A percentile compares a stretch with the other conserved stretches of the same genome.
Evolutionary conservation across 2,888 invertebrate species (phyloP).

Genomic region (Ethmia dodecea): DNA sequence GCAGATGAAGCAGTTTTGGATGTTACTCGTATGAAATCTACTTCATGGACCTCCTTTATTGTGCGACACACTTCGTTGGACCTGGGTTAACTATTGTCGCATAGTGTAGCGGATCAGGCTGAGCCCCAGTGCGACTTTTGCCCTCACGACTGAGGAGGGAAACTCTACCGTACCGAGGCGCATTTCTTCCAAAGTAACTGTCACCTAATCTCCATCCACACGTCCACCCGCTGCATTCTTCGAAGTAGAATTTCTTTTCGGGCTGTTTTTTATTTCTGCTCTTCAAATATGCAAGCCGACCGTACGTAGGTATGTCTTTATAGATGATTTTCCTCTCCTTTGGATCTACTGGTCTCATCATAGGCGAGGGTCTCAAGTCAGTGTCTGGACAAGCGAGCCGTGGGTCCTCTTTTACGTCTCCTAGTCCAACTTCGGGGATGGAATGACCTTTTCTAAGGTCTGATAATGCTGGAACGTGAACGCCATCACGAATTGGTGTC

Average conservation of each 20-base stretch:
- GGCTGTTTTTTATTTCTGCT: constrained; percentile 28
- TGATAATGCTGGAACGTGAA: constrained; percentile 23
- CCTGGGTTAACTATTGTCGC: too few relatives aligned
- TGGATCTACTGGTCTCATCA: constrained; percentile 37
- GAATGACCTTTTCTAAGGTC: constrained; percentile 34
- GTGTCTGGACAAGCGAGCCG: constrained; percentile 32
- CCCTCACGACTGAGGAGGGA: constrained; percentile 26
- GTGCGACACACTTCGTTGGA: too few relatives aligned
- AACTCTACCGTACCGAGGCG: constrained; percentile 28
- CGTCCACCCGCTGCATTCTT: constrained; percentile 28
- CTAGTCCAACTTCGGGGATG: constrained; percentile 35
- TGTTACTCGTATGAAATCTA: too few relatives aligned
- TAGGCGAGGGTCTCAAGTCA: constrained; percentile 30
- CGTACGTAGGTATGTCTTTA: constrained; percentile 34
- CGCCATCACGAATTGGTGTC: constrained; percentile 27
- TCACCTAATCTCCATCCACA: constrained; percentile 43
- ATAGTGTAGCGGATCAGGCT: constrained; percentile 25
- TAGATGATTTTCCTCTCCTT: constrained; percentile 31
- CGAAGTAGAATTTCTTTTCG: constrained; percentile 40
- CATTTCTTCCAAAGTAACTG: constrained; percentile 26
- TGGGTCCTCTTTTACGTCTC: constrained; percentile 35
- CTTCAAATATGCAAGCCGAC: constrained; percentile 35
- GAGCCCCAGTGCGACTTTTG: constrained; percentile 23
- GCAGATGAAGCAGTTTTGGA: too few relatives aligned
- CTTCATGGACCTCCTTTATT: too few relatives aligned